These are phyloP conservation scores for Parambassis ranga DNA, from an alignment of 2,797 vertebrate genomes.

Conservation along the genomic window DNA sequence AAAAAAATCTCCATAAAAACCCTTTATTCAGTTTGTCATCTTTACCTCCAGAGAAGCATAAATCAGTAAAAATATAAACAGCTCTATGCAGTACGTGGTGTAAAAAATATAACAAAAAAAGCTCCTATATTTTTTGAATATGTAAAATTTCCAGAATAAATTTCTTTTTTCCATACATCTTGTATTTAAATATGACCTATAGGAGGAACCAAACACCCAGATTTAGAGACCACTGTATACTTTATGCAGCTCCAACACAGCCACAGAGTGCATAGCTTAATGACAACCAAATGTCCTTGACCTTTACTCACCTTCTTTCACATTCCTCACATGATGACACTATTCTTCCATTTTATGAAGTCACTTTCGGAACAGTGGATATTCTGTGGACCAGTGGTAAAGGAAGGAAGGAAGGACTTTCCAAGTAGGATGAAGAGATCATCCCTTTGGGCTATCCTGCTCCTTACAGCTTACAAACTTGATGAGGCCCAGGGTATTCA, in stretches of 20 bases:
- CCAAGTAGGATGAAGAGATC: slow-evolving; percentile 50
- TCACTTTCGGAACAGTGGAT: slow-evolving; percentile 29
- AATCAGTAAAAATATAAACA: too few relatives aligned
- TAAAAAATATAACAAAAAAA: too few relatives aligned
- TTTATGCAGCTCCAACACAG: background rate
- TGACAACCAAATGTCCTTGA: slow-evolving; percentile 40
- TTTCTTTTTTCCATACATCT: too few relatives aligned
- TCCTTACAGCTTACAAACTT: slow-evolving; percentile 38
- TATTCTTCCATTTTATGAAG: slow-evolving; percentile 53
- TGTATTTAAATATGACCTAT: background rate
- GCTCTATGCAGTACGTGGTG: too few relatives aligned
- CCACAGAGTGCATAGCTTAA: slow-evolving; percentile 17
- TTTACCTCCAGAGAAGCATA: too few relatives aligned
- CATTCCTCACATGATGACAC: slow-evolving; percentile 37
- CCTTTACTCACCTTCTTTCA: slow-evolving; percentile 23
- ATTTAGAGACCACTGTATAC: background rate
- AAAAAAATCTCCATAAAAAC: too few relatives aligned
- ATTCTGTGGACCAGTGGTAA: slow-evolving; percentile 17
- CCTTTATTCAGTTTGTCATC: too few relatives aligned
- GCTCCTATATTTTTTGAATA: too few relatives aligned
- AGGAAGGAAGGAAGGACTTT: slow-evolving; percentile 49
- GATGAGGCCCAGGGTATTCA: slow-evolving; percentile 38
- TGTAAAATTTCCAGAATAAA: too few relatives aligned
- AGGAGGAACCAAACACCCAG: background rate
- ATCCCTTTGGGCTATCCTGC: slow-evolving; percentile 32